phyloP scores from a whole-genome alignment of 2,113 vertebrate species.

The Dermatemys mawii region DNA sequence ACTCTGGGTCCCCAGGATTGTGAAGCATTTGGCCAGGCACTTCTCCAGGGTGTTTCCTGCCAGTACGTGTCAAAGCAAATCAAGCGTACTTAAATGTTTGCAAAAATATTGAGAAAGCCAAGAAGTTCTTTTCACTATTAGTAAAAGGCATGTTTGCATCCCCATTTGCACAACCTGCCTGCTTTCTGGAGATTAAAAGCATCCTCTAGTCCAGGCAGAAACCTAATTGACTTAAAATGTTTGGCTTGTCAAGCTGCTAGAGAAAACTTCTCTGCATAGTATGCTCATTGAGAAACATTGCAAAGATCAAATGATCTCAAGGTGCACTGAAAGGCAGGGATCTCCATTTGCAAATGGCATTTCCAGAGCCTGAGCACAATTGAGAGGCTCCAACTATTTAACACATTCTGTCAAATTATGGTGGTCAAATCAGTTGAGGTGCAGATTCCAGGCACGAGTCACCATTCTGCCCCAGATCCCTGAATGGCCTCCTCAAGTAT shows the following conservation, averaged over 20 bases:
- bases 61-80: neutral
- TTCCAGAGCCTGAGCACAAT: conserved; percentile 25
- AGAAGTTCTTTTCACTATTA: neutral
- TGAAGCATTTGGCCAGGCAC: neutral
- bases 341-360: conserved; percentile 26
- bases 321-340: conserved; percentile 25
- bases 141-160: neutral
- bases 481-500: too few species aligned
- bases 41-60: neutral
- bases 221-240: conserved; percentile 42
- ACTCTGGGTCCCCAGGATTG: neutral
- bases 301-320: conserved; percentile 51
- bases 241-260: conserved; percentile 29
- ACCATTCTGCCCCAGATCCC: too few species aligned
- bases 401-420: conserved; percentile 16
- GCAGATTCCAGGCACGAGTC: neutral
- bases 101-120: conserved; percentile 12
- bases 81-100: neutral
- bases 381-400: conserved; percentile 34
- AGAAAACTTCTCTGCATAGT: conserved; percentile 25
- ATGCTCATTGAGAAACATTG: neutral
- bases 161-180: conserved; percentile 21
- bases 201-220: conserved; percentile 48
- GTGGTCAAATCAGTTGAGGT: too few species aligned
- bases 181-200: conserved; percentile 47